Evolutionary conservation across 2,888 invertebrate species (phyloP).

Genomic region (Apomyelois bistriatella): DNA sequence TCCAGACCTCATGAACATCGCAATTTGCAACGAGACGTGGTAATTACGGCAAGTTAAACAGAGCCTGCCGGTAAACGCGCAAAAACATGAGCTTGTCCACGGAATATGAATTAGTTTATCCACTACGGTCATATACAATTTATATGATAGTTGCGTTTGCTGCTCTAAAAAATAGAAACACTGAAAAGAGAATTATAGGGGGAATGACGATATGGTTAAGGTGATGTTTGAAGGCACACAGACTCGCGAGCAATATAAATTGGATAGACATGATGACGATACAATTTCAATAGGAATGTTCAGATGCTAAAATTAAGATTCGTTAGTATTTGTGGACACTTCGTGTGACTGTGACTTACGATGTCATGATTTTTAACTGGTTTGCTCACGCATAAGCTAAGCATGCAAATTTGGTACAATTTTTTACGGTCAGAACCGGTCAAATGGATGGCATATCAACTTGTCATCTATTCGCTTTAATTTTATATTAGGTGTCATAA

Average conservation of each 20-base stretch:
- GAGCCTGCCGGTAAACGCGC: slow-evolving; percentile 7
- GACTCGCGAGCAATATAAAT: no score
- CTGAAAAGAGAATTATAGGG: no score
- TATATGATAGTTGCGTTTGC: no score
- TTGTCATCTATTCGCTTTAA: slow-evolving; percentile 5
- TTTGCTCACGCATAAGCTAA: background rate
- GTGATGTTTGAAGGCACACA: no score
- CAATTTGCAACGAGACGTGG: slow-evolving; percentile 11
- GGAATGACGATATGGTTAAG: no score
- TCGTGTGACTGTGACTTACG: no score
- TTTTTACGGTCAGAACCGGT: slow-evolving; percentile 8
- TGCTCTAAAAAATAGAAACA: no score
- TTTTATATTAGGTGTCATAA: slow-evolving; percentile 3
- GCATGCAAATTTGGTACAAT: slow-evolving; percentile 10
- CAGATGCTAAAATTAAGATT: no score
- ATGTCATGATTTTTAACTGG: slow-evolving; percentile 3
- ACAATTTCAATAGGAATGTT: no score
- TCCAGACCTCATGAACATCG: slow-evolving; percentile 1
- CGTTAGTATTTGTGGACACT: no score
- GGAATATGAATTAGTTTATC: slow-evolving; percentile 11
- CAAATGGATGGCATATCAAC: background rate
- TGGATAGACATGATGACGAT: no score
- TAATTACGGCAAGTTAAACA: slow-evolving; percentile 10
- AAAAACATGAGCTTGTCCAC: slow-evolving; percentile 6
- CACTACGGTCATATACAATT: background rate